A percentile compares a stretch with the other conserved stretches of the same genome.
Conservation (phyloP, 2,888 invertebrate species). For the Penaeus monodon region DNA sequence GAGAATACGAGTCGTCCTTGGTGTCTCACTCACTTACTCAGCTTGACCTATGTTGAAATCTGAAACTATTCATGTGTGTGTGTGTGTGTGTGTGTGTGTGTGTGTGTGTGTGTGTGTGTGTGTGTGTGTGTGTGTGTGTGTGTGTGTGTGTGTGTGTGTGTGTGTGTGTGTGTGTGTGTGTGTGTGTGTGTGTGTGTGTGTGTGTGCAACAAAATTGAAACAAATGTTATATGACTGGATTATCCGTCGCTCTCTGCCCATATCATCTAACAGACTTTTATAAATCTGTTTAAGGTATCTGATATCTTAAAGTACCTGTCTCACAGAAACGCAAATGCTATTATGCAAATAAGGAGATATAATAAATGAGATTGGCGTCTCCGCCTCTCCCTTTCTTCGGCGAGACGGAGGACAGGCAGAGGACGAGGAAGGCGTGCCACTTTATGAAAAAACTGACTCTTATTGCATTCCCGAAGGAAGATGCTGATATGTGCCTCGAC, state of each 20-base stretch:
- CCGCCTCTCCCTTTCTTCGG: too few species aligned
- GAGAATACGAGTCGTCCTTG: background rate
- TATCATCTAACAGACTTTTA: too few species aligned
- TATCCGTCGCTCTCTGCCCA: too few species aligned
- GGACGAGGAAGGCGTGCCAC: constrained; percentile 58
- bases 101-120: background rate
- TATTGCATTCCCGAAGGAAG: too few species aligned
- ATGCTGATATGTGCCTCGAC: too few species aligned
- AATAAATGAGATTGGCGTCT: too few species aligned
- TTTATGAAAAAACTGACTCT: too few species aligned
- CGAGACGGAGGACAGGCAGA: too few species aligned
- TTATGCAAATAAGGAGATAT: too few species aligned
- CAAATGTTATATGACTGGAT: background rate
- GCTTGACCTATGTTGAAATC: background rate
- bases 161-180: constrained; percentile 23
- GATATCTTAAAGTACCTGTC: too few species aligned
- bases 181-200: constrained; percentile 25
- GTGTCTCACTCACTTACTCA: background rate
- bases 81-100: constrained; percentile 7
- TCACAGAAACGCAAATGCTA: too few species aligned
- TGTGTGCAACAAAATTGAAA: background rate
- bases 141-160: constrained; percentile 8
- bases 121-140: background rate
- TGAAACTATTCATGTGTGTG: background rate
- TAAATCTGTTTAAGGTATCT: too few species aligned